Evolutionary conservation across 2,888 invertebrate species (phyloP).

Genomic region (Altica lythri): DNA sequence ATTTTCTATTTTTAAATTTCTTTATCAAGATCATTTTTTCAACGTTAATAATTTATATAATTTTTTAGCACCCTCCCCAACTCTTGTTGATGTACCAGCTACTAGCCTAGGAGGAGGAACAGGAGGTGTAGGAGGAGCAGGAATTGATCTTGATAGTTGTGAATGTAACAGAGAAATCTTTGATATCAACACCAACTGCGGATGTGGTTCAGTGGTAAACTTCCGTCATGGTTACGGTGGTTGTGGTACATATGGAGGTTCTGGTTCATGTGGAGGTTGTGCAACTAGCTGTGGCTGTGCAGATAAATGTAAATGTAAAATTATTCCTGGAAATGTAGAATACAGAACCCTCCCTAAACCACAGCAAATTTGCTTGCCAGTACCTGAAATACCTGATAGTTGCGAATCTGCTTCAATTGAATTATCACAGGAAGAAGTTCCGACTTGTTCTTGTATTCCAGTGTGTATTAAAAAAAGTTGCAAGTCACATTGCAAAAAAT

Average conservation of each 20-base stretch:
- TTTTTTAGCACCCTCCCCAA: background rate
- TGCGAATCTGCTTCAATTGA: constrained; percentile 32
- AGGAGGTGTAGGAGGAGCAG: constrained; percentile 4
- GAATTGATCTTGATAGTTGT: background rate
- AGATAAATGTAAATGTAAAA: constrained; percentile 24
- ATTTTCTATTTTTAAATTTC: background rate
- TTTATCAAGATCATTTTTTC: background rate
- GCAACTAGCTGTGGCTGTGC: constrained; percentile 19
- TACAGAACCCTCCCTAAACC: constrained; percentile 39
- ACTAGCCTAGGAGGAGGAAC: constrained; percentile 40
- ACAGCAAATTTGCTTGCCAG: constrained; percentile 28
- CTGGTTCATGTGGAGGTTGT: no score
- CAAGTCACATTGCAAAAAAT: constrained; percentile 21
- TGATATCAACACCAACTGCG: constrained; percentile 8
- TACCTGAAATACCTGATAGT: constrained; percentile 21
- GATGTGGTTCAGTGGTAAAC: background rate
- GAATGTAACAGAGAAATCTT: background rate
- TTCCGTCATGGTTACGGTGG: background rate
- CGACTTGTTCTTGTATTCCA: constrained; percentile 24
- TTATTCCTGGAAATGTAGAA: constrained; percentile 45
- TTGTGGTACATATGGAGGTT: no score
- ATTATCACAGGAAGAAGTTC: constrained; percentile 13
- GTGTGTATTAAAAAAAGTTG: constrained; percentile 15
- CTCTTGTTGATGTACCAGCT: constrained; percentile 34
- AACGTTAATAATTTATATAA: background rate